Base-by-base conservation (phyloP, 2,113 vertebrate species). In the Xiphias gladius region DNA sequence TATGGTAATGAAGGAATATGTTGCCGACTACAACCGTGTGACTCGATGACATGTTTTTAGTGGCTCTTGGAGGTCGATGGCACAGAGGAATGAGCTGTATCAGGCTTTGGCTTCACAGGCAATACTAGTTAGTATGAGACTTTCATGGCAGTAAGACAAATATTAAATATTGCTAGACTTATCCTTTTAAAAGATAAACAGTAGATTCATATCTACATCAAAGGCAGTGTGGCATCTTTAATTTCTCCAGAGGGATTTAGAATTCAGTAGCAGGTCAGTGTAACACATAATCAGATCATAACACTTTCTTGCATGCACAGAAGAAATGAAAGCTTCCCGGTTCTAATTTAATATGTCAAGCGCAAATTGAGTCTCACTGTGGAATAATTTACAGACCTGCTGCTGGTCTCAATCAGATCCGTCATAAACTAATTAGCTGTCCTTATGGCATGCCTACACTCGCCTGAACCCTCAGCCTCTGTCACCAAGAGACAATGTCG, bases 311-410 rank as follows among this genome's bases (percentile, higher is more conserved):
- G 63, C 88, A 88, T 41, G 26, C 59, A n/a, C 41, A 14, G 30
- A 28, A 65, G 20, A 83, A 76, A 93, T 85, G 71, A 85, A 70
- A 89, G 79, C 81, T 74, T 85, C 39, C 68, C 75, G 37, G 39
- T 73, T 86, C 65, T 93, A 85, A 95, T 95, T 92, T 82, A 91
- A 94, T 94, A 86, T 91, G 82, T 76, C 82, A 58, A 26, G 80
- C 86, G 81, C 85, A 93, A 92, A 95, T 92, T 92, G 90, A 92
- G 84, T 92, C 66, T 82, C 30, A 19, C 79, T 61, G 72, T 64
- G 74, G 90, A 88, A 87, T 91, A 78, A 91, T 91, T 93, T 76
- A 86, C 85, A 82, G 81, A 72, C 72, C 82, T 77, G 68, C 78
- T 89, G 70, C 84, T 90, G 82, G 85, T 80, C 85, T 88, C 84